phyloP scores from a whole-genome alignment of 2,888 invertebrate genomes.

The Diogma glabrata region DNA sequence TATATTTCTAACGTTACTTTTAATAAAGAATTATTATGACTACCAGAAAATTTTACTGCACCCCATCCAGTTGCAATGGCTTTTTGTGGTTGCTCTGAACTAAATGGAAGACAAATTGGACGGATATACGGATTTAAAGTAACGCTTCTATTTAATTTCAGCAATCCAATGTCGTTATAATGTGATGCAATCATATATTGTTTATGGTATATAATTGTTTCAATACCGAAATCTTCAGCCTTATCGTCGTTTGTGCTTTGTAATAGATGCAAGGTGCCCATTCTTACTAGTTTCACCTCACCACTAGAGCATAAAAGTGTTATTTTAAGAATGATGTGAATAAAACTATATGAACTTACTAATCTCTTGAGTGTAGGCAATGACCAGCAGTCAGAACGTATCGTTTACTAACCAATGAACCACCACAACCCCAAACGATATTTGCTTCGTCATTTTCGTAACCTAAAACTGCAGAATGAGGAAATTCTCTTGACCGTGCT shows the following conservation, averaged over 20 bases:
- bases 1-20: conserved; percentile 38
- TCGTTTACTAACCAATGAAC: conserved; percentile 42
- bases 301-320: conserved; percentile 18
- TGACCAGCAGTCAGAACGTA: conserved; percentile 51
- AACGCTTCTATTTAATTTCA: conserved; percentile 29
- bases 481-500: conserved; percentile 24
- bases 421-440: conserved; percentile 42
- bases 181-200: conserved; percentile 29
- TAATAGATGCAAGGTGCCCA: conserved; percentile 25
- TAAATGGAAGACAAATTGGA: conserved; percentile 31
- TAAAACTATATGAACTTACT: conserved; percentile 17
- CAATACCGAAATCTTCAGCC: conserved; percentile 28
- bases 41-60: conserved; percentile 25
- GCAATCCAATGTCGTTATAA: conserved; percentile 40
- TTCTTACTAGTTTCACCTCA: conserved; percentile 24
- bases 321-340: no score
- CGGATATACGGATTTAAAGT: conserved; percentile 26
- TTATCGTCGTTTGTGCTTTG: conserved; percentile 24
- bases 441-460: conserved; percentile 13
- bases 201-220: conserved; percentile 33
- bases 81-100: conserved; percentile 20
- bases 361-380: conserved; percentile 30
- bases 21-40: conserved; percentile 29
- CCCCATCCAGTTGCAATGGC: conserved; percentile 36
- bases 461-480: conserved; percentile 22